phyloP scores from a whole-genome alignment of 2,113 vertebrate genomes.

The Urocolius indicus region DNA sequence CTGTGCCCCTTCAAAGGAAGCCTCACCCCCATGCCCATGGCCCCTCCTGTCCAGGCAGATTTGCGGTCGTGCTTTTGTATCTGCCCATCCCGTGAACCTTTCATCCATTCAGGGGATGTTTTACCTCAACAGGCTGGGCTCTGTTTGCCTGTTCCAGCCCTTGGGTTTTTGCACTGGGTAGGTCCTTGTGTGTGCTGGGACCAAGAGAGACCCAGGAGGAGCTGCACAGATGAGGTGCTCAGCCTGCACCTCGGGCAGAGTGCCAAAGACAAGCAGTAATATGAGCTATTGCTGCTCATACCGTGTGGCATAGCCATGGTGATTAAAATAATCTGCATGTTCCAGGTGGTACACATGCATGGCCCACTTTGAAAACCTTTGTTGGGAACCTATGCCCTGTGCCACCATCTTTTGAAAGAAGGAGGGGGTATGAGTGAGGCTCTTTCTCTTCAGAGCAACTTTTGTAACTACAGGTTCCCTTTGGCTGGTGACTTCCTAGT shows the following conservation, averaged over 20 bases:
- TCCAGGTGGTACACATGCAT: rapidly evolving
- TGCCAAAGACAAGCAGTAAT: background rate
- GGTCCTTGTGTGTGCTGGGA: background rate
- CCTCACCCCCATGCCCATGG: rapidly evolving
- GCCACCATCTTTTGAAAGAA: background rate
- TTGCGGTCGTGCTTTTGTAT: background rate
- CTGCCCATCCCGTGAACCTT: background rate
- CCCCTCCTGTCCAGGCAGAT: background rate
- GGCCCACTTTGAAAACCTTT: background rate
- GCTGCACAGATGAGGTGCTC: background rate
- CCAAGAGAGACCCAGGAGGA: background rate
- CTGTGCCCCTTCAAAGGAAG: rapidly evolving
- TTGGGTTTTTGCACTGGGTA: background rate
- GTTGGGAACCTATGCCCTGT: background rate
- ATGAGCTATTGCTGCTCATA: background rate
- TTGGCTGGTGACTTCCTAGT: background rate
- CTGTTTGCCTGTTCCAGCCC: background rate
- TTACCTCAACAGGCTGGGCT: background rate
- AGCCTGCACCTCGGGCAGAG: background rate
- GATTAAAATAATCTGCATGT: background rate
- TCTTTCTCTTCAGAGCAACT: background rate
- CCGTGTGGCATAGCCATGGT: rapidly evolving
- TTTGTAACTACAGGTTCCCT: background rate
- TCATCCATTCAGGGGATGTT: background rate
- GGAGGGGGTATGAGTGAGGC: background rate